Evolutionary conservation across 2,113 vertebrate genomes (phyloP).

Genomic region (Otus sunia): DNA sequence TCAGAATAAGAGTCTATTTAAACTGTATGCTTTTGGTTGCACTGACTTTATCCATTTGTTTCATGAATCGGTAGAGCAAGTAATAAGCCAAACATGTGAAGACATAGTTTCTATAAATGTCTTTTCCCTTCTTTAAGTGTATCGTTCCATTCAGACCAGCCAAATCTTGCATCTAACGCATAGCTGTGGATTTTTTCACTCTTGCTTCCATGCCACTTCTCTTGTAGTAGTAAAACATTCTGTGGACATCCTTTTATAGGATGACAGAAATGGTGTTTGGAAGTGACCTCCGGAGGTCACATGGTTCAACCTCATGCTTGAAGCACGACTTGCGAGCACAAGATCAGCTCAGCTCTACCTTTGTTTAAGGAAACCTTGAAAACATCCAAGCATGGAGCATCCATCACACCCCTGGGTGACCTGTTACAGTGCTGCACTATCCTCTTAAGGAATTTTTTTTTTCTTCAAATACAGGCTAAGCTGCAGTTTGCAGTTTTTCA

Average conservation of each 20-base stretch:
- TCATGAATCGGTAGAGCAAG: background rate
- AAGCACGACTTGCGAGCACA: background rate
- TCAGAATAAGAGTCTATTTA: background rate
- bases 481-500: background rate
- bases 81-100: background rate
- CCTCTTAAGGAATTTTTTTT: background rate
- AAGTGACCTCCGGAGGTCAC: background rate
- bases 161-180: background rate
- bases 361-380: background rate
- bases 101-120: background rate
- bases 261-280: background rate
- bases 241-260: background rate
- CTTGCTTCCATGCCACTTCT: background rate
- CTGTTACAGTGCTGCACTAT: background rate
- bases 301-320: background rate
- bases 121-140: background rate
- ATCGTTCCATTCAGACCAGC: background rate
- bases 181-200: background rate
- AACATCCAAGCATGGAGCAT: background rate
- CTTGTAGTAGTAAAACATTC: background rate
- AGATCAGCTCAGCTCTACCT: background rate
- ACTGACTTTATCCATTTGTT: background rate
- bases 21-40: background rate
- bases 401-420: background rate
- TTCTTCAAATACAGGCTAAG: background rate